These are phyloP conservation scores for Caloenas nicobarica DNA, from an alignment of 2,113 vertebrate genomes.

Conservation along the genomic window DNA sequence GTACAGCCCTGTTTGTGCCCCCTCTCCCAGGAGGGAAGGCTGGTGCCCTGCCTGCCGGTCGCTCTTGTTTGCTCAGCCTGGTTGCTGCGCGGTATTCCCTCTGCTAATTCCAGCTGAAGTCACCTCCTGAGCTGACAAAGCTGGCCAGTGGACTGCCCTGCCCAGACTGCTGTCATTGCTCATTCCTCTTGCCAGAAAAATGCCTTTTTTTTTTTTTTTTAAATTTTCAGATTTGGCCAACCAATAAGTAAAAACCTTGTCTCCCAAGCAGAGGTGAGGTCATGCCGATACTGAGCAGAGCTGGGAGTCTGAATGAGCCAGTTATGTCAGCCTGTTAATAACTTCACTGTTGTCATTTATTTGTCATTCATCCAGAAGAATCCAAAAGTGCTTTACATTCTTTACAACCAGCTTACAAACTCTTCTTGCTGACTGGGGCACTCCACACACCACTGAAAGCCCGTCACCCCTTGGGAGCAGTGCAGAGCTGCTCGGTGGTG, in stretches of 20 bases:
- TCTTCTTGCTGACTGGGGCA: background rate
- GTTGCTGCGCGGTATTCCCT: conserved; percentile 27
- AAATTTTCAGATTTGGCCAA: conserved; percentile 40
- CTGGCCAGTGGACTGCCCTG: conserved; percentile 21
- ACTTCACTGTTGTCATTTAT: conserved; percentile 64
- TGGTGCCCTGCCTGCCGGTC: fast-evolving
- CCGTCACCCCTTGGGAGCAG: fast-evolving
- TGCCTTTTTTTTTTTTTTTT: background rate
- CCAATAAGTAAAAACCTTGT: conserved; percentile 57
- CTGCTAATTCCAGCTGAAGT: conserved; percentile 62
- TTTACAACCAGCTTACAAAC: conserved; percentile 21
- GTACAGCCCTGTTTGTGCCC: background rate
- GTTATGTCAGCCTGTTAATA: conserved; percentile 67
- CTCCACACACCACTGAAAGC: background rate
- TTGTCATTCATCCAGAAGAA: conserved; percentile 71
- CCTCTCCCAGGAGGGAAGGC: background rate
- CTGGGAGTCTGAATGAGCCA: conserved; percentile 47
- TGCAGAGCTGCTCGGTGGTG: background rate
- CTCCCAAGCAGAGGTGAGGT: conserved; percentile 61
- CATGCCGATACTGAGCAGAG: conserved; percentile 45
- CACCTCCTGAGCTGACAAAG: conserved; percentile 57
- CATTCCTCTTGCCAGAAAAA: conserved; percentile 44
- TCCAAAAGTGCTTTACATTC: conserved; percentile 63
- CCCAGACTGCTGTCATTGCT: conserved; percentile 54
- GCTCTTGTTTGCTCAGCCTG: conserved; percentile 20